Conservation (phyloP, 2,797 vertebrate genomes). For the Oceanodroma leucorhoa region DNA sequence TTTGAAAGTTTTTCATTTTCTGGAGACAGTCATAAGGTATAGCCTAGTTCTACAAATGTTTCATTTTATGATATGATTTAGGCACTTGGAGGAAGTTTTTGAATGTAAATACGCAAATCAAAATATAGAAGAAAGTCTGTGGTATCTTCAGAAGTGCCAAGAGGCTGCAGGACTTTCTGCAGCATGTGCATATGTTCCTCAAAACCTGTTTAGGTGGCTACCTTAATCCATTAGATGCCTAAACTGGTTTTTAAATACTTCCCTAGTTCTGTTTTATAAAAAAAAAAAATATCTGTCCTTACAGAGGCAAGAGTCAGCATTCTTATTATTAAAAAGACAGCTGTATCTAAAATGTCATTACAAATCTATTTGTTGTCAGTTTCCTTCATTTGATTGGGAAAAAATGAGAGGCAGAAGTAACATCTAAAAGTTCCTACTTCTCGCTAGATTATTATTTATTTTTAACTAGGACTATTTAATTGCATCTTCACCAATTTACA, state of each 20-base stretch:
- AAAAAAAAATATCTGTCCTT: background rate
- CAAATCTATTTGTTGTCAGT: background rate
- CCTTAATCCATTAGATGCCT: background rate
- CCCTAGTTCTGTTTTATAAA: background rate
- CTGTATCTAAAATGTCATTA: background rate
- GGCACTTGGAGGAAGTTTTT: background rate
- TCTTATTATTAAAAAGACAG: background rate
- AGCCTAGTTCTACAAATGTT: background rate
- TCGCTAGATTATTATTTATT: background rate
- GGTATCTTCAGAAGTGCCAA: background rate
- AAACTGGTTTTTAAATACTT: background rate
- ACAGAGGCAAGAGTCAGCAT: background rate
- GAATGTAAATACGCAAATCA: background rate
- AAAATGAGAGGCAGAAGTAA: background rate
- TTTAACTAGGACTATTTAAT: background rate
- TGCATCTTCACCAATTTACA: background rate
- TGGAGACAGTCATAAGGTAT: background rate
- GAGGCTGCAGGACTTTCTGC: background rate
- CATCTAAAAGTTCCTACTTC: background rate
- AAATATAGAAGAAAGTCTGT: background rate
- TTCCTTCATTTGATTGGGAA: background rate
- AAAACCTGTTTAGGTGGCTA: background rate
- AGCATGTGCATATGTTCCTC: accelerated
- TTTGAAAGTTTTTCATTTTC: background rate
- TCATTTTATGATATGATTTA: background rate